Evolutionary conservation across 2,888 invertebrate genomes (phyloP).

Genomic region (Tetramorium bicarinatum): DNA sequence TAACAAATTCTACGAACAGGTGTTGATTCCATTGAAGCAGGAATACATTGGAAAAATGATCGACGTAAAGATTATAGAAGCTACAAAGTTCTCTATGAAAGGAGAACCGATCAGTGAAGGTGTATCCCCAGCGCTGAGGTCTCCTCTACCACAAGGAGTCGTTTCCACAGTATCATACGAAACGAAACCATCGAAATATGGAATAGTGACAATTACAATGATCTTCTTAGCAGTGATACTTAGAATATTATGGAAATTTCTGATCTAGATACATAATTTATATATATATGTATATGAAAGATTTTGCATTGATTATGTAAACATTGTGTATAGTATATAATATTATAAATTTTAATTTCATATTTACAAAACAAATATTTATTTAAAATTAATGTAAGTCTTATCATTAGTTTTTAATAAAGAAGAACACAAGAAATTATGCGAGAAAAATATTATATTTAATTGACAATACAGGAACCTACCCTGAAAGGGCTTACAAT

Average conservation of each 20-base stretch:
- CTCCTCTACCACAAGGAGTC: slow-evolving; percentile 88
- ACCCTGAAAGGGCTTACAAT: slow-evolving; percentile 74
- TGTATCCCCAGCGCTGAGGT: slow-evolving; percentile 86
- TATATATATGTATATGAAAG: neutral
- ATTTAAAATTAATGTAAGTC: neutral
- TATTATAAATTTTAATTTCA: neutral
- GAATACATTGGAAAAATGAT: slow-evolving; percentile 94
- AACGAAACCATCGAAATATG: slow-evolving; percentile 75
- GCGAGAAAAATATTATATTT: slow-evolving; percentile 64
- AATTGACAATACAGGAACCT: slow-evolving; percentile 78
- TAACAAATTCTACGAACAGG: slow-evolving; percentile 98
- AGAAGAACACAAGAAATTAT: slow-evolving; percentile 21
- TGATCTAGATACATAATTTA: slow-evolving; percentile 59
- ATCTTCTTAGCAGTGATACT: slow-evolving; percentile 81
- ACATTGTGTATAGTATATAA: slow-evolving; percentile 30
- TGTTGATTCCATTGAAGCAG: slow-evolving; percentile 93
- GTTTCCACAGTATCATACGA: slow-evolving; percentile 87
- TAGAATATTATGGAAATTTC: slow-evolving; percentile 84
- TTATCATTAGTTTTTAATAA: slow-evolving; percentile 8
- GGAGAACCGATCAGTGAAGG: slow-evolving; percentile 89
- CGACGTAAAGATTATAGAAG: slow-evolving; percentile 91
- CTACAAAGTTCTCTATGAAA: slow-evolving; percentile 93
- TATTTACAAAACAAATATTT: slow-evolving; percentile 3
- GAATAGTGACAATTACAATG: slow-evolving; percentile 81
- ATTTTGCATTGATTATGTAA: slow-evolving; percentile 49